These are phyloP conservation scores for Salvelinus sp. DNA, from an alignment of 2,113 vertebrate genomes.

Conservation along the genomic window DNA sequence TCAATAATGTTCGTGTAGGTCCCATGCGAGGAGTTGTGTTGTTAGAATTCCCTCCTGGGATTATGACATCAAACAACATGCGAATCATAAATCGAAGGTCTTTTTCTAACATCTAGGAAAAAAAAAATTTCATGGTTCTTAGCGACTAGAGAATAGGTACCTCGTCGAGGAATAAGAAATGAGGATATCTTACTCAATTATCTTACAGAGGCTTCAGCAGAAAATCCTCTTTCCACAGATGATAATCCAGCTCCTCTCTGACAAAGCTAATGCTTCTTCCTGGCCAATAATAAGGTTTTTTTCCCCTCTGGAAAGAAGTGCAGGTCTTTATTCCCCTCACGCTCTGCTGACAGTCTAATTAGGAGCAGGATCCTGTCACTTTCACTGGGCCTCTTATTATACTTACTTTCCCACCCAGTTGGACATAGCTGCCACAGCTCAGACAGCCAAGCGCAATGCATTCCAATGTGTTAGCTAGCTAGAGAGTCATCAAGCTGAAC, in stretches of 20 bases:
- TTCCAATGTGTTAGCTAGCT: constrained; percentile 19
- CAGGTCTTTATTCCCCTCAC: constrained; percentile 28
- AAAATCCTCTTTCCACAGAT: neutral
- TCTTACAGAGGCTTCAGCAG: neutral
- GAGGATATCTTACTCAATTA: neutral
- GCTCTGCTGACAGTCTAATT: constrained; percentile 74
- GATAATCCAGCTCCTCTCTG: constrained; percentile 35
- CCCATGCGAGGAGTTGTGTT: neutral
- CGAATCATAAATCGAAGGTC: neutral
- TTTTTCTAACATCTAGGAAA: neutral
- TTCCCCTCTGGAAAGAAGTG: constrained; percentile 31
- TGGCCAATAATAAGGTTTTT: constrained; percentile 66
- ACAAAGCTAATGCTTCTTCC: constrained; percentile 67
- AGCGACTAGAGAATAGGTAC: neutral
- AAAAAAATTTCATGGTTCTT: neutral
- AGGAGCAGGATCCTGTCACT: constrained; percentile 70
- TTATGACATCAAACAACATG: neutral
- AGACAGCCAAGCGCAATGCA: constrained; percentile 17
- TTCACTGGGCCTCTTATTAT: constrained; percentile 68
- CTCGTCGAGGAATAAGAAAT: neutral
- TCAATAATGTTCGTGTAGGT: neutral
- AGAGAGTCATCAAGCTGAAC: constrained; percentile 29
- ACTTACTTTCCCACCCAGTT: constrained; percentile 37
- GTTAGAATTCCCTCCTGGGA: neutral
- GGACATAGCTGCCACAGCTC: constrained; percentile 10